Evolutionary conservation across 1,140 invertebrate genomes (phyloP), one percentile per base, ranked within the genome.

Genomic region (Chrysoperla carnea): DNA sequence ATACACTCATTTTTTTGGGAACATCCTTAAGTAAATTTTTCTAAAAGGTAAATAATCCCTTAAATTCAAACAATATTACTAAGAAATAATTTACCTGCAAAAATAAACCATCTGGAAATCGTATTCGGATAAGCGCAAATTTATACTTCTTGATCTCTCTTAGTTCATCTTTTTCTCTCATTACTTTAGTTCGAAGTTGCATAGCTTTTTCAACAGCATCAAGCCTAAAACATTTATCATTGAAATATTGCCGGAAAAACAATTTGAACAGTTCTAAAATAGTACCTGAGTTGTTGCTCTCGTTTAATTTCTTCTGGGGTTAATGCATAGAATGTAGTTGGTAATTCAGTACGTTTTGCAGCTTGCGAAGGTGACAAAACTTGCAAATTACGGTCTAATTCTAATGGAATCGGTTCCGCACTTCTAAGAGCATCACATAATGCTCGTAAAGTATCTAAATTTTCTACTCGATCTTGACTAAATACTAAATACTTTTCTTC

Each of bases 151-250:
- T 68, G 50, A 82, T 69, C 54, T 83, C 81, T 40, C 78, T 62
- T 44, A 77, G 56, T 57, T 89, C 85, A 39, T 91, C 82, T 51
- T 81, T 81, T 59, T 94, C 89, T 9, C 89, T 60, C 84, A 94
- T 93, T 1, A 85, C 87, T 66, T 90, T 92, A 0, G 91, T 95
- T 42, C 84, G 67, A 2, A 96, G 59, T 67, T 88, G 81, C 51
- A 83, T 73, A 50, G 75, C 74, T 54, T 72, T 78, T 55, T 93
- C 88, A 11, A 84, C 68, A 23, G 73, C 74, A 60, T 90, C 83
- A n/a, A 67, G 54, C 46, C 83, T 84, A 50, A 27, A 64, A 60
- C 52, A 50, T 42, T 45, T 37, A 40, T 41, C 42, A 39, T 37
- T 23, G 45, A 42, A 9, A 46, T 15, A 42, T 39, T 33, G n/a